Evolutionary conservation across 2,888 invertebrate species (phyloP), one percentile per base, ranked within the genome.

Genomic region (Dysmachus trigonus): DNA sequence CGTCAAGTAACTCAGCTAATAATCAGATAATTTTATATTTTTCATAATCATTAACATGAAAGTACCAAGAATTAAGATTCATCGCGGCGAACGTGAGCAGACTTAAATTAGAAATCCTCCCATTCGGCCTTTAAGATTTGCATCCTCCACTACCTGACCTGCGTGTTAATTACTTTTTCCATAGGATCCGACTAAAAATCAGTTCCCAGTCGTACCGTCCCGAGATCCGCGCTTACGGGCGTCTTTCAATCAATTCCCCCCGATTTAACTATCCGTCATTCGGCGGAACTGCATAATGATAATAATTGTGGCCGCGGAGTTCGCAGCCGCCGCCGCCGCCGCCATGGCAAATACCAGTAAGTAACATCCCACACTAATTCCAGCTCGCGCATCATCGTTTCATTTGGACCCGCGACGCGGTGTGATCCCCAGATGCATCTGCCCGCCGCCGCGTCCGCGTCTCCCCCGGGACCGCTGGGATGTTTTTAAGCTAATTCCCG

Each of bases 321-420:
- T 53, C 53, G 53, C 53, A 81, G 53, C 81, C 81, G 81, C 81
- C 33, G 62, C 53, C 53, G 53, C 53, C 62, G 53, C 81, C 81
- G 81, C 81, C 33, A 81, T 53, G 22, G 81, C 81, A 83, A 83
- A 83, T 72, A 83, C 83, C 83, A 83, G 83, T 83, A 83, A 83
- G 83, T 38, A 71, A 72, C 83, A 72, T 83, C 83, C 83, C 83
- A 83, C 83, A 83, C 72, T 72, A 83, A 83, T 83, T 83, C 41
- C 72, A 83, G 72, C 83, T 72, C 83, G 72, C 83, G 83, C 83
- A 83, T 72, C 38, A 72, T 47, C 83, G 72, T 83, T 83, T 71
- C 41, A 83, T 72, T 83, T 27, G 35, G 27, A 30, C 77, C 72
- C 62, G 15, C 30, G n/a, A 62, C n/a, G 51, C 38, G 51, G n/a